Conservation (phyloP, 2,113 vertebrate genomes). For the Neogale vison region DNA sequence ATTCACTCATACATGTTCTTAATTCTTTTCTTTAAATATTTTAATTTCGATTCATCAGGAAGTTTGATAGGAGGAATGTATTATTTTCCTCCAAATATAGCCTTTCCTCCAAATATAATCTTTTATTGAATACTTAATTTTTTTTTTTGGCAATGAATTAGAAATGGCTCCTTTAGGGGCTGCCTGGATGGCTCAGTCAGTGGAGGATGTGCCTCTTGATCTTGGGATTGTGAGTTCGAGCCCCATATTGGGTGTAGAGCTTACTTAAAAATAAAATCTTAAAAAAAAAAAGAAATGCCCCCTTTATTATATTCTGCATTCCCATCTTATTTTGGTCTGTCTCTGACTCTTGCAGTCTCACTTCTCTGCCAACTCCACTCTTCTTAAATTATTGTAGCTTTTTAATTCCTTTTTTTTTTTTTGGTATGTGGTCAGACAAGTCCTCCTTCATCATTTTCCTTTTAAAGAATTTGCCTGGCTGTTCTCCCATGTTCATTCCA, state of each 20-base stretch:
- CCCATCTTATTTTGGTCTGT: background rate
- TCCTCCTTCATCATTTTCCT: background rate
- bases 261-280: background rate
- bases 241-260: background rate
- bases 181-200: background rate
- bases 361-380: background rate
- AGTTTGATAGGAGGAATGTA: background rate
- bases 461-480: background rate
- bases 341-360: background rate
- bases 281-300: background rate
- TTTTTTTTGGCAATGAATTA: background rate
- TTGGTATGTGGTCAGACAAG: background rate
- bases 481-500: background rate
- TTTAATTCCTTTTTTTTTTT: background rate
- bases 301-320: background rate
- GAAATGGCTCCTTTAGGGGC: background rate
- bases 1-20: background rate
- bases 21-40: constrained; percentile 30
- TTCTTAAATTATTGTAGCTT: background rate
- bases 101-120: background rate
- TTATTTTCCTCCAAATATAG: background rate
- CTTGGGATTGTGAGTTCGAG: background rate
- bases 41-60: constrained; percentile 26
- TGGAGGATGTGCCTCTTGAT: background rate
- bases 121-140: background rate